Base-by-base conservation (phyloP, 1,140 invertebrate species). In the Hypothenemus hampei region DNA sequence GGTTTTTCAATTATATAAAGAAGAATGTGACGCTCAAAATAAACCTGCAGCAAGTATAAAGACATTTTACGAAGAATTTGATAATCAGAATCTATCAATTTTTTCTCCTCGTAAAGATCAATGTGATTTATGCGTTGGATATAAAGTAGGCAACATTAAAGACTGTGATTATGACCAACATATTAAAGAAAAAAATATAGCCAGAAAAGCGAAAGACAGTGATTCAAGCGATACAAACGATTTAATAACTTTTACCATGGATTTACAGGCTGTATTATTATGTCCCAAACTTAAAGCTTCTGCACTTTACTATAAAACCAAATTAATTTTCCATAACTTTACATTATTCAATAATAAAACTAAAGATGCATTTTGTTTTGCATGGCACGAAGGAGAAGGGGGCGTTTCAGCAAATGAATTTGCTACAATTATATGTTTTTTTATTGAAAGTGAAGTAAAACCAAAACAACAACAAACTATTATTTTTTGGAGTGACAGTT, bases 271-370 rank as follows among this genome's bases (percentile, higher is more conserved):
- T 8, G 61, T 62, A 36, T 31, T 60, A 7, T n/a, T 58, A 19
- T 46, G 52, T 22, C 55, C 58, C 0, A 51, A 48, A 26, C 56
- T 48, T 4, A 50, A 62, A 11, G 62, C 60, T 10, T 59, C 48
- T 18, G 24, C 56, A 15, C 35, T 65, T 4, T 69, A 69, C 46
- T 69, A 68, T 55, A 65, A 67, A 45, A 68, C 57, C 10, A 72
- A 71, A 60, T 55, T 72, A 6, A 36, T 37, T 2, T 55, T 66
- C 15, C 69, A 73, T 52, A 73, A 73, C 56, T 72, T 67, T 53
- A 69, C 65, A 6, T 35, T 72, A 21, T 72, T 58, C 56, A 54
- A 72, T 57, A 19, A 69, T 11, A 55, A 54, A 40, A 65, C 31
- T 19, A 48, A 59, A 4, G 58, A 65, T 37, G 63, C 37, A 13